A percentile compares a stretch with the other conserved stretches of the same genome.
Conservation (phyloP, 1,140 invertebrate genomes). For the Drosophila orosa region DNA sequence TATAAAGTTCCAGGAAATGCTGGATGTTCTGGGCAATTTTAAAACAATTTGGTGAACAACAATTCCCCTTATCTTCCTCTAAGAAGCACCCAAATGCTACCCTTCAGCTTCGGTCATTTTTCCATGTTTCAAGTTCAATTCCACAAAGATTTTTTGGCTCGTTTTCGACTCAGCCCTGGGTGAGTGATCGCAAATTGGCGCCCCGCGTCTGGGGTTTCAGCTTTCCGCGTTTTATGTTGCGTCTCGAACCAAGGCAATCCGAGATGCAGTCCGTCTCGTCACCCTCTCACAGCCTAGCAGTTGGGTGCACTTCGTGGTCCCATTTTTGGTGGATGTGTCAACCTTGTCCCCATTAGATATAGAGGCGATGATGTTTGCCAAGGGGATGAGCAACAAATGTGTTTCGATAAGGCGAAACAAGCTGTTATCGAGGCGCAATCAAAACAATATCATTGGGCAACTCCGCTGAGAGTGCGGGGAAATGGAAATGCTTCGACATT, state of each 20-base stretch:
- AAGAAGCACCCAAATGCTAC: background rate
- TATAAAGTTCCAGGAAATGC: background rate
- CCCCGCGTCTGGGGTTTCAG: slow-evolving; percentile 45
- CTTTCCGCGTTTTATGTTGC: slow-evolving; percentile 51
- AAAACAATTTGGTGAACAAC: background rate
- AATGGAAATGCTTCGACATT: slow-evolving; percentile 12
- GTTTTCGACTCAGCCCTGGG: background rate
- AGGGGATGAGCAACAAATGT: slow-evolving; percentile 63
- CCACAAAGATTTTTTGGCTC: slow-evolving; percentile 1
- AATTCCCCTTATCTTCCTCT: background rate
- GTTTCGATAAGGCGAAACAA: slow-evolving; percentile 66
- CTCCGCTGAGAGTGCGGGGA: background rate
- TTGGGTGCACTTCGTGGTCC: slow-evolving; percentile 47
- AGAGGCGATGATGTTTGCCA: slow-evolving; percentile 14
- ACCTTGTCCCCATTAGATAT: slow-evolving; percentile 74
- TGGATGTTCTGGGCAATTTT: background rate
- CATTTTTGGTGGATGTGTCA: slow-evolving; percentile 60
- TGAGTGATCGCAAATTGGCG: slow-evolving; percentile 21
- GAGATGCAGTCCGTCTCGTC: slow-evolving; percentile 25
- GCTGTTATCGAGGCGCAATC: slow-evolving; percentile 70
- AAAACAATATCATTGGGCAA: slow-evolving; percentile 58
- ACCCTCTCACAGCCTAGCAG: background rate
- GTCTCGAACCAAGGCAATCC: slow-evolving; percentile 27
- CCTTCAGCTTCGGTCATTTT: background rate
- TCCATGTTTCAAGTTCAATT: slow-evolving; percentile 29